These are phyloP conservation scores for Eulemur rubriventer DNA, from an alignment of 2,797 vertebrate genomes.

Conservation along the genomic window DNA sequence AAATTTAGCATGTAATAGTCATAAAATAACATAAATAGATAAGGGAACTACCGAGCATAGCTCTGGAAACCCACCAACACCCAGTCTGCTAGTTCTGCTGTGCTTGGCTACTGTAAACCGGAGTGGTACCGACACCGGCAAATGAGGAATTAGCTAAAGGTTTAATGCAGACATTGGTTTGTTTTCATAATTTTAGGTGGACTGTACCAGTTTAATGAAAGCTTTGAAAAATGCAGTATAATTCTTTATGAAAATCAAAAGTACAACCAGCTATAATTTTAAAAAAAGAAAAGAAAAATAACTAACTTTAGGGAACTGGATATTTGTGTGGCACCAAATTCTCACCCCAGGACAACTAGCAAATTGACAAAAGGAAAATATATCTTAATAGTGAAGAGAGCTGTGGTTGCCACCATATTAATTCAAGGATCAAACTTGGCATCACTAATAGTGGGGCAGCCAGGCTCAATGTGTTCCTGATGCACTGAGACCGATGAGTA, in stretches of 20 bases:
- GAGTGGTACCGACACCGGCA: not conserved
- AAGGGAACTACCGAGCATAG: not conserved
- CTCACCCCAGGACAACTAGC: not conserved
- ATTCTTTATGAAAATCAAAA: constrained; percentile 72
- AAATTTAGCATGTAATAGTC: not conserved
- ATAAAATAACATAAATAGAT: not conserved
- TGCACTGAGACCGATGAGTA: fast-evolving
- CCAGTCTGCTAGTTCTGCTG: not conserved
- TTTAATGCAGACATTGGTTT: not conserved
- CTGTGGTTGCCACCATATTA: not conserved
- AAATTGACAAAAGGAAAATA: not conserved
- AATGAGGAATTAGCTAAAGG: not conserved
- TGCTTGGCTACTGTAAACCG: not conserved
- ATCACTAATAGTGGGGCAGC: not conserved
- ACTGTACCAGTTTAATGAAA: not conserved
- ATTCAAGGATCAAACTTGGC: not conserved
- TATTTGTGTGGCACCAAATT: not conserved
- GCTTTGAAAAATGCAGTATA: not conserved
- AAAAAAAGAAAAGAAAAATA: not conserved
- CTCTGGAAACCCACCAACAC: not conserved
- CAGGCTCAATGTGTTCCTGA: not conserved
- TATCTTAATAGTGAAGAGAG: not conserved
- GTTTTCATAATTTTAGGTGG: not conserved
- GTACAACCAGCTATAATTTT: not conserved
- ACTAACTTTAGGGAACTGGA: not conserved